Conservation (phyloP, 2,797 vertebrate genomes). For the Lepus townsendii region DNA sequence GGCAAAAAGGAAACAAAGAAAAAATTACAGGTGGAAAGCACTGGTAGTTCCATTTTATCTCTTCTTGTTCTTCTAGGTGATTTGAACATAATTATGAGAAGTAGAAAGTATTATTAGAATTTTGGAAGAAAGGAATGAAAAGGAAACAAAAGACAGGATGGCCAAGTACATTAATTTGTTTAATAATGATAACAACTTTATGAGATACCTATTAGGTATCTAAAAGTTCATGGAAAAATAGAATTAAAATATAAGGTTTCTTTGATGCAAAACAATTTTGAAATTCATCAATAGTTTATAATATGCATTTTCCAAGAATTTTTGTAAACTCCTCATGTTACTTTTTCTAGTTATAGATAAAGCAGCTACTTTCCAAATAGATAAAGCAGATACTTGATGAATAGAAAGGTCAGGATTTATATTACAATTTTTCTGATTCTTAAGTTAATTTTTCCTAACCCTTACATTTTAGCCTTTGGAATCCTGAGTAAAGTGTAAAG, state of each 20-base stretch:
- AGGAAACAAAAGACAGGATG: not conserved
- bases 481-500: not conserved
- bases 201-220: not conserved
- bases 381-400: not conserved
- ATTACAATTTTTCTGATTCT: not conserved
- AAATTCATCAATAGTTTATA: no score
- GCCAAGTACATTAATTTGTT: not conserved
- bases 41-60: not conserved
- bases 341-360: not conserved
- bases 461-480: not conserved
- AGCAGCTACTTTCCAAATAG: not conserved
- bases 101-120: not conserved
- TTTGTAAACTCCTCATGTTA: no score
- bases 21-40: not conserved
- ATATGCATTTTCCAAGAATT: no score
- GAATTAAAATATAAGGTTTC: not conserved
- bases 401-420: not conserved
- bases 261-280: no score
- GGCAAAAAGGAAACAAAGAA: not conserved
- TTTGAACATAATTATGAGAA: constrained; percentile 1
- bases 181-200: not conserved
- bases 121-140: not conserved
- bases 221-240: not conserved
- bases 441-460: not conserved
- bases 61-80: not conserved